Percentiles rank a stretch among this genome's conserved stretches.
phyloP scores from a whole-genome alignment of 2,113 vertebrate genomes.

The Tachuris rubrigastra region DNA sequence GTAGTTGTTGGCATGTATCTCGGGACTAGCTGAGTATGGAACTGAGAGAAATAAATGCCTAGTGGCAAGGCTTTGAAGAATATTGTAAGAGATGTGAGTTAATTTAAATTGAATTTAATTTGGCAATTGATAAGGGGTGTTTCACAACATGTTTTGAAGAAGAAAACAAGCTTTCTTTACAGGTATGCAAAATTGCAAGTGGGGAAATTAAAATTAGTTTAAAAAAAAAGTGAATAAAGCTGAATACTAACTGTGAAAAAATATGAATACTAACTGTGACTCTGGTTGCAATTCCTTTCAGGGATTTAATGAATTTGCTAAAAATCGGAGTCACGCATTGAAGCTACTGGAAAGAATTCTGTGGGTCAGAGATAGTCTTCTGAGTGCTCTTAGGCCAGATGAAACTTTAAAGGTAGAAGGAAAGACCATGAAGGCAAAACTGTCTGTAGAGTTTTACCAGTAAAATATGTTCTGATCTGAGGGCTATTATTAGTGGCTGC shows the following conservation, averaged over 20 bases:
- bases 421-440: neutral
- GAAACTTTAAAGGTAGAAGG: neutral
- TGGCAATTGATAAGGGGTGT: neutral
- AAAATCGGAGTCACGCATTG: neutral
- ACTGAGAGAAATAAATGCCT: neutral
- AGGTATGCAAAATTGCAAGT: neutral
- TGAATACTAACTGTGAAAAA: neutral
- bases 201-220: neutral
- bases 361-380: neutral
- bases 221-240: neutral
- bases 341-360: neutral
- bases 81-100: neutral
- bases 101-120: constrained; percentile 43
- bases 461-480: neutral
- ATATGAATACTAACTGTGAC: neutral
- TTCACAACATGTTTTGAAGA: neutral
- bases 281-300: neutral
- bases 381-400: neutral
- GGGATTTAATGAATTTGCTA: neutral
- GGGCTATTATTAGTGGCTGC: neutral
- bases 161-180: neutral
- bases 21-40: neutral
- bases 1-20: neutral
- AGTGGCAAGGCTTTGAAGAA: constrained; percentile 3
- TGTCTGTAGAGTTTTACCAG: accelerated